Evolutionary conservation across 1,140 invertebrate species (phyloP).

Genomic region (Lamellibrachia luymesi): DNA sequence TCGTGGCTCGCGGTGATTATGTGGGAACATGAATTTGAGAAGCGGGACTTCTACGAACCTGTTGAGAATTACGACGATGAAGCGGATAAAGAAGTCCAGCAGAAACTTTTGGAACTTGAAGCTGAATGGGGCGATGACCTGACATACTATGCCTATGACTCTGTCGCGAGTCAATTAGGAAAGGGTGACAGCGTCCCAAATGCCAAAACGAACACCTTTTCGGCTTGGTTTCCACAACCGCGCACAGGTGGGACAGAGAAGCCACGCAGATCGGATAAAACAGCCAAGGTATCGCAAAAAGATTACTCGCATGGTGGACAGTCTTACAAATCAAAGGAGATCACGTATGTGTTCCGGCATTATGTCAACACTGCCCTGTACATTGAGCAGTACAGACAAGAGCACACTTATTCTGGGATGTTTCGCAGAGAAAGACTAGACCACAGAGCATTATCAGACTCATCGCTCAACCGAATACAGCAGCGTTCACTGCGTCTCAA

Average conservation of each 20-base stretch:
- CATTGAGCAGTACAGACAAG: not conserved
- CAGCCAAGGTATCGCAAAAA: not conserved
- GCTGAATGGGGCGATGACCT: not conserved
- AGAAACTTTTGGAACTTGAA: not conserved
- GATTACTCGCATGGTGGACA: not conserved
- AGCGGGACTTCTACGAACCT: not conserved
- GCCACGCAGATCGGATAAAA: not conserved
- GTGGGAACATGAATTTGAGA: not conserved
- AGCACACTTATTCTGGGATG: not conserved
- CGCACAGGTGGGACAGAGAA: not conserved
- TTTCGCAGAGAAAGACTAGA: not conserved
- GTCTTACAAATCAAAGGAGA: not conserved
- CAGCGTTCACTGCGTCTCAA: not conserved
- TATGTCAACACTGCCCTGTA: not conserved
- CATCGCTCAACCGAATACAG: not conserved
- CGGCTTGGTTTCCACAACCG: not conserved
- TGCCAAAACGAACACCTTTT: not conserved
- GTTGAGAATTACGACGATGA: not conserved
- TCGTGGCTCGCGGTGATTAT: not conserved
- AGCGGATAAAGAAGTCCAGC: not conserved
- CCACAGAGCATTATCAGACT: not conserved
- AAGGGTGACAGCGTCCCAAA: not conserved
- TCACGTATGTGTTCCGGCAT: not conserved
- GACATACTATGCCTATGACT: not conserved
- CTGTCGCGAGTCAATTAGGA: not conserved